phyloP scores from a whole-genome alignment of 2,113 vertebrate species.

The Tinamus guttatus region DNA sequence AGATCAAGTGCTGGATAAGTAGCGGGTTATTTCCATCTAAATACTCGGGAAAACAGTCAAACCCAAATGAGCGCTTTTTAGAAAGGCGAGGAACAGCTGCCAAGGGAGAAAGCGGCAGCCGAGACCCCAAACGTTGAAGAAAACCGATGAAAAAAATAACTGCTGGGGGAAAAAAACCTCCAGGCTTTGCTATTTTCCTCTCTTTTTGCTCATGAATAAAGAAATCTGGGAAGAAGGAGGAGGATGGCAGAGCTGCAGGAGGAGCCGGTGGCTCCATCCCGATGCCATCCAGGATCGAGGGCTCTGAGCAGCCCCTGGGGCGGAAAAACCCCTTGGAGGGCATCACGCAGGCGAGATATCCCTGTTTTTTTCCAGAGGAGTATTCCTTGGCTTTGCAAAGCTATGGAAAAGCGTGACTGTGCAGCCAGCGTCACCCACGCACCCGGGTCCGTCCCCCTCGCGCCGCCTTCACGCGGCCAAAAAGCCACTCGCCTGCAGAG shows the following conservation, averaged over 20 bases:
- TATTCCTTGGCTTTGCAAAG: no score
- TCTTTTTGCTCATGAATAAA: conserved; percentile 20
- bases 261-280: neutral
- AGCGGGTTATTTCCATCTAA: conserved; percentile 70
- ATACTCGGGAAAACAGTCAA: conserved; percentile 46
- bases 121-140: conserved; percentile 64
- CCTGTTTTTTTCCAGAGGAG: no score
- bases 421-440: no score
- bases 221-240: neutral
- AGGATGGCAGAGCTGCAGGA: neutral
- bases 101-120: conserved; percentile 44
- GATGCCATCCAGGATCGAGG: no score
- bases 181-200: neutral
- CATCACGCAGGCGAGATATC: no score
- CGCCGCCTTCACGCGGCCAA: conserved; percentile 66
- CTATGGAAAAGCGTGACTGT: no score
- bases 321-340: no score
- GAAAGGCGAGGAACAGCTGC: conserved; percentile 55
- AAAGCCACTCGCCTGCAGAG: conserved; percentile 76
- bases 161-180: neutral
- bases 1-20: conserved; percentile 53
- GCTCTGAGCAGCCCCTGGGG: no score
- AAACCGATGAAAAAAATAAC: conserved; percentile 56
- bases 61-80: conserved; percentile 61
- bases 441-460: no score